phyloP scores from a whole-genome alignment of 2,113 vertebrate species.

The Aspidoscelis tigris region DNA sequence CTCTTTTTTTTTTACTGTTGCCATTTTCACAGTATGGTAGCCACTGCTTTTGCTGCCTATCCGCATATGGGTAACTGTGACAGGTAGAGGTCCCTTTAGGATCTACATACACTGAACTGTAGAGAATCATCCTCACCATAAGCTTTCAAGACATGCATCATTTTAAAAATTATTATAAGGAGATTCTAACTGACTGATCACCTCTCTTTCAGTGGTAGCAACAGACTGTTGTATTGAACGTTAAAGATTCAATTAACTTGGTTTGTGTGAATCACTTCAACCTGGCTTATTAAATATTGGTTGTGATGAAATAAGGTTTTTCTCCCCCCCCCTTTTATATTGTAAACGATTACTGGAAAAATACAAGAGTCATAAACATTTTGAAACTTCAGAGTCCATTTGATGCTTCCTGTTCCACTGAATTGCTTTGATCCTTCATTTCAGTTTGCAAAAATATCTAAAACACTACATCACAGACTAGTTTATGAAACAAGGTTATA shows the following conservation, averaged over 20 bases:
- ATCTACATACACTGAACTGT: background rate
- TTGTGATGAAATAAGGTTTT: background rate
- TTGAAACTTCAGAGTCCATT: constrained; percentile 40
- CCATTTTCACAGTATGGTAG: constrained; percentile 3
- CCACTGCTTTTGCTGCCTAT: background rate
- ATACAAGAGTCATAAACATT: background rate
- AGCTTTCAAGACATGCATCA: background rate
- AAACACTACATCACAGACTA: constrained; percentile 56
- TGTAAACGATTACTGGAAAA: background rate
- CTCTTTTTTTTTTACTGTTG: background rate
- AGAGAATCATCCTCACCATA: background rate
- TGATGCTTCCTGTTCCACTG: constrained; percentile 30
- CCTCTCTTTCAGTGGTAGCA: background rate
- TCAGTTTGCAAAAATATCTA: constrained; percentile 55
- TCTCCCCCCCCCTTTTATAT: background rate
- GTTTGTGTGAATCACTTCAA: background rate
- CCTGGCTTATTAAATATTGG: background rate
- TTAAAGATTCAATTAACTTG: background rate
- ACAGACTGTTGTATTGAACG: background rate
- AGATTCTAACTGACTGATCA: background rate
- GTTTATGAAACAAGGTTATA: constrained; percentile 62
- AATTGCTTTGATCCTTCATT: constrained; percentile 55
- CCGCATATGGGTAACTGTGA: background rate
- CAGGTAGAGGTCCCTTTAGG: background rate
- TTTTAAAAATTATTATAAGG: background rate